Base-by-base conservation (phyloP, 2,888 invertebrate genomes). In the Eutolmus rufibarbis region DNA sequence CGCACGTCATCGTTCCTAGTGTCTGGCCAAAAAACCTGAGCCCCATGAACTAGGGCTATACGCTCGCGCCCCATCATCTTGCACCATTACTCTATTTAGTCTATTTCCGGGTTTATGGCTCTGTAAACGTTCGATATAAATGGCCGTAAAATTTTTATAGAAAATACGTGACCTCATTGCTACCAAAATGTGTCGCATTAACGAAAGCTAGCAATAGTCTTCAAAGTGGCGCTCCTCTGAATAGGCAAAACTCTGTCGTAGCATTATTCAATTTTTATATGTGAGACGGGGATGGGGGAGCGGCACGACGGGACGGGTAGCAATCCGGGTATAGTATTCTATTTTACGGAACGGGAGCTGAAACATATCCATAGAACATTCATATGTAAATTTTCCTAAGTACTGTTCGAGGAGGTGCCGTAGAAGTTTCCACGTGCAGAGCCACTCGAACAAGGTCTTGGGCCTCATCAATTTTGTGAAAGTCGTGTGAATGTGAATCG, bases 141-240 rank as follows among this genome's bases (percentile, higher is more conserved):
- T 40, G 82, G 82, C 82, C 82, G 82, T 84, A 84, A 84, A 84
- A 84, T 84, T 84, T 84, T 84, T 84, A 84, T 84, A 84, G 82
- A 84, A 84, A 84, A 66, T 84, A 84, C 82, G 82, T 84, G 82
- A 84, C 82, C 82, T 84, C 82, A 84, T 84, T 66, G 82, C 82
- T 84, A 34, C 82, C 66, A 66, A 84, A 84, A 84, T 84, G 82
- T 84, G 82, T 84, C 82, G 82, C 82, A 84, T 84, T 84, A 84
- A 84, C 66, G 82, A 34, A 57, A 40, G 37, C 57, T 37, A 84
- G 66, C 66, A 66, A 23, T 57, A 46, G 66, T 37, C 37, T 57
- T 84, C 82, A 66, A 37, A 37, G 82, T 31, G 40, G 23, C 19
- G 40, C 23, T 66, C 37, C 82, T n/a, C 66, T 66, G 82, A 84